phyloP scores from a whole-genome alignment of 2,113 vertebrate species.

The Cyphomyrus plagiostoma region DNA sequence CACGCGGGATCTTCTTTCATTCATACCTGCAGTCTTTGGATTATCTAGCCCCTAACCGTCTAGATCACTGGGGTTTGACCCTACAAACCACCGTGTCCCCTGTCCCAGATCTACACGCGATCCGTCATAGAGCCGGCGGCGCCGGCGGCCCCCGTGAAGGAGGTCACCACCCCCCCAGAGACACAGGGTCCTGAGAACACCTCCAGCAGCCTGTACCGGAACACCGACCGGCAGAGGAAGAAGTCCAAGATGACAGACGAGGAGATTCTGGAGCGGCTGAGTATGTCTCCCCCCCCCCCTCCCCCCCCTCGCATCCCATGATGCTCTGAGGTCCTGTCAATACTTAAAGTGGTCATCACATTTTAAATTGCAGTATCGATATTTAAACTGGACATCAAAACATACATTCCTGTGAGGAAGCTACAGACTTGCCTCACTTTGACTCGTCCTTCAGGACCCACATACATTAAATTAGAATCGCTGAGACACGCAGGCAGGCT shows the following conservation, averaged over 20 bases:
- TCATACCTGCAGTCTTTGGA: neutral
- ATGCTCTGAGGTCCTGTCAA: neutral
- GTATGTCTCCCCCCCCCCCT: conserved; percentile 53
- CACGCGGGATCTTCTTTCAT: neutral
- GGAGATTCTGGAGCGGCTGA: conserved; percentile 92
- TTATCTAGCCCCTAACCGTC: too few species aligned
- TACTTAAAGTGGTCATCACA: neutral
- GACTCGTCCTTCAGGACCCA: neutral
- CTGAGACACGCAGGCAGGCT: neutral
- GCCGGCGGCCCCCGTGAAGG: conserved; percentile 81
- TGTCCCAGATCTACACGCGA: conserved; percentile 86
- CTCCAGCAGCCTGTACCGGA: conserved; percentile 86
- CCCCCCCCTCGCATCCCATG: neutral
- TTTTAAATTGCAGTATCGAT: neutral
- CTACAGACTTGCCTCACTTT: neutral
- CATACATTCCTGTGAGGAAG: neutral
- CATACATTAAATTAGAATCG: neutral
- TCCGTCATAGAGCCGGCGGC: conserved; percentile 88
- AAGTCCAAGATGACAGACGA: conserved; percentile 99
- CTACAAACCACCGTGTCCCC: neutral
- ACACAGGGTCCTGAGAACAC: conserved; percentile 76
- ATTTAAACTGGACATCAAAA: neutral
- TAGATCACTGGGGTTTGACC: neutral
- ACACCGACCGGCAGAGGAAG: conserved; percentile 92
- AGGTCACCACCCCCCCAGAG: conserved; percentile 74